Percentiles rank a stretch among this genome's conserved stretches.
phyloP scores from a whole-genome alignment of 2,797 vertebrate species.

The Rhinogobio ventralis region DNA sequence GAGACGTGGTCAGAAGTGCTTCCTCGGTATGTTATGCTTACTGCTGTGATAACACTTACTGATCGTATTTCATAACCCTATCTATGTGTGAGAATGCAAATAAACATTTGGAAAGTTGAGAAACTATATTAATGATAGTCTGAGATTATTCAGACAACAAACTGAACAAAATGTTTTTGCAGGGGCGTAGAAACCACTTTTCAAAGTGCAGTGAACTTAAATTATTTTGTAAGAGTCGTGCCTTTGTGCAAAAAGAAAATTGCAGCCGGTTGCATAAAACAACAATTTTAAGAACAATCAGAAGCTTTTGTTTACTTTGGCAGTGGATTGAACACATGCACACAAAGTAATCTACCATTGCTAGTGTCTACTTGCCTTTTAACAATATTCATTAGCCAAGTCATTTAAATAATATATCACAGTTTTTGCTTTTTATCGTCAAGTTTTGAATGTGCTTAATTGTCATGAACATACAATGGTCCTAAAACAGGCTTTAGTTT shows the following conservation, averaged over 20 bases:
- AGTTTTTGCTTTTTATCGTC: not conserved
- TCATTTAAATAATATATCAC: not conserved
- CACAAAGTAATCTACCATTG: not conserved
- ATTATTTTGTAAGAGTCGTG: not conserved
- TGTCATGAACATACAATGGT: not conserved
- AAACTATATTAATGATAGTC: constrained; percentile 7
- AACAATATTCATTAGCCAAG: not conserved
- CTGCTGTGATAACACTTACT: not conserved
- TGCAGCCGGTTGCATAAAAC: not conserved
- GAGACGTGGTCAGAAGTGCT: not conserved
- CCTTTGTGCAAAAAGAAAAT: not conserved
- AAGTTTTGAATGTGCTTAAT: not conserved
- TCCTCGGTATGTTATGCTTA: not conserved
- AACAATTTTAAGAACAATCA: not conserved
- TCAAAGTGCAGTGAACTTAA: not conserved
- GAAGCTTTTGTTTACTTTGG: not conserved
- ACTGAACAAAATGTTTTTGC: not conserved
- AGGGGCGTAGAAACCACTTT: not conserved
- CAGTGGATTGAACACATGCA: not conserved
- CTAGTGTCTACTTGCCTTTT: not conserved
- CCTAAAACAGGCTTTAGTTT: not conserved
- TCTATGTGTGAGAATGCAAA: constrained; percentile 15
- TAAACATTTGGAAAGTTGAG: not conserved
- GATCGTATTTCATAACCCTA: not conserved
- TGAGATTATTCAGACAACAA: not conserved